Evolutionary conservation across 2,888 invertebrate species (phyloP).

Genomic region (Cryptophagus acutangulus): DNA sequence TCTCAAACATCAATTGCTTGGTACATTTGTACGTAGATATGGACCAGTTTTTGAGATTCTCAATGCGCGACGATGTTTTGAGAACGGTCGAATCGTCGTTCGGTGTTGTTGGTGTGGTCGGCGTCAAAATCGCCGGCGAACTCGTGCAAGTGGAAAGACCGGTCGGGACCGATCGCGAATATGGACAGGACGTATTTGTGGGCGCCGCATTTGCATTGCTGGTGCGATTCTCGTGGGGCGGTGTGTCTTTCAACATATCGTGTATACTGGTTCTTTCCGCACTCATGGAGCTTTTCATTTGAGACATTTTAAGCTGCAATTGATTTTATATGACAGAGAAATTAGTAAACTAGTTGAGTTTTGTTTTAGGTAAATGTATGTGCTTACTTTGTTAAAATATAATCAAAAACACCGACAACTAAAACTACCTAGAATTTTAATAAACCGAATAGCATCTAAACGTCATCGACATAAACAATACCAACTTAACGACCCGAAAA

Average conservation of each 20-base stretch:
- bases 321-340: no score
- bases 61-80: conserved; percentile 76
- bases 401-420: no score
- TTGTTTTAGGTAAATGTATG: no score
- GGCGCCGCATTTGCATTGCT: conserved; percentile 72
- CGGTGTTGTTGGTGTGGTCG: conserved; percentile 49
- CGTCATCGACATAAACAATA: no score
- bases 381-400: no score
- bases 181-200: conserved; percentile 59
- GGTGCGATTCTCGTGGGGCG: conserved; percentile 70
- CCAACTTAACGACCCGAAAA: no score
- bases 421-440: no score
- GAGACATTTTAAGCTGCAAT: conserved; percentile 42
- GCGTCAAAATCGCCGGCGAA: conserved; percentile 50
- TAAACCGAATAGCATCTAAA: no score
- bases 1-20: conserved; percentile 92
- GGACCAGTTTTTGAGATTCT: conserved; percentile 92
- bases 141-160: conserved; percentile 49
- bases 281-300: conserved; percentile 43
- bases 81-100: conserved; percentile 59
- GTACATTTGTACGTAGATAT: conserved; percentile 98
- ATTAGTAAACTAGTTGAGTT: no score
- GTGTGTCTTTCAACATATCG: conserved; percentile 81
- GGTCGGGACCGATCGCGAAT: conserved; percentile 68
- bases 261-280: conserved; percentile 68